These are phyloP conservation scores for Agelas oroides DNA, from an alignment of 37 sponge, comb jelly and placozoan genomes.

Conservation along the genomic window DNA sequence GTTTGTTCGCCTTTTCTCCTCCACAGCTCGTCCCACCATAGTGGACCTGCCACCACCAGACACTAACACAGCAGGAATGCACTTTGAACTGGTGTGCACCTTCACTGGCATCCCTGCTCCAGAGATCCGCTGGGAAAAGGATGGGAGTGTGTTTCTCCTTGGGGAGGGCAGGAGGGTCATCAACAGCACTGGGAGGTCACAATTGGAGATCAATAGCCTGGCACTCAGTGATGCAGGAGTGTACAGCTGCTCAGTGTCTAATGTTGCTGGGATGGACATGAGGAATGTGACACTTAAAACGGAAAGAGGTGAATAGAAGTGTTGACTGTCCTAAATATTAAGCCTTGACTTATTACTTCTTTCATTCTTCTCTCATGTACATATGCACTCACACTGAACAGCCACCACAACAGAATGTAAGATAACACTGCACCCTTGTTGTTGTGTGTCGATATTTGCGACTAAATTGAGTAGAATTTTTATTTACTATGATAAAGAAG, in stretches of 20 bases:
- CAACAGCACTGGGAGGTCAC: not conserved
- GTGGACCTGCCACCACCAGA: not conserved
- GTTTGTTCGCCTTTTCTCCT: not conserved
- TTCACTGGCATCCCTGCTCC: slow-evolving; percentile 25
- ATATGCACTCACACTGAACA: too few species aligned
- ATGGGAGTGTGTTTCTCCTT: not conserved
- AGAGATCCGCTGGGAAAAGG: slow-evolving; percentile 28
- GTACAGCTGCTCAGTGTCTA: slow-evolving; percentile 10
- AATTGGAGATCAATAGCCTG: not conserved
- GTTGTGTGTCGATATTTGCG: too few species aligned
- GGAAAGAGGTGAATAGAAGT: not conserved
- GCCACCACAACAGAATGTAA: too few species aligned
- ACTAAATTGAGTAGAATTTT: too few species aligned
- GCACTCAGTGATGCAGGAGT: slow-evolving; percentile 15
- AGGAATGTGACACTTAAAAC: not conserved
- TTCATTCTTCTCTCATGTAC: too few species aligned
- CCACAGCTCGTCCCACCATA: slow-evolving; percentile 28
- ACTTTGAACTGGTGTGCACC: not conserved
- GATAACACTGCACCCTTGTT: too few species aligned
- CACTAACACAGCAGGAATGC: not conserved
- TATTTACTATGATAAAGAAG: too few species aligned
- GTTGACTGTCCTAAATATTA: not conserved
- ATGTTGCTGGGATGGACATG: not conserved
- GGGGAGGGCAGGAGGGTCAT: not conserved
- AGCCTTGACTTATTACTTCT: too few species aligned